Evolutionary conservation across 2,113 vertebrate genomes (phyloP).

Genomic region (Antigone vipio): DNA sequence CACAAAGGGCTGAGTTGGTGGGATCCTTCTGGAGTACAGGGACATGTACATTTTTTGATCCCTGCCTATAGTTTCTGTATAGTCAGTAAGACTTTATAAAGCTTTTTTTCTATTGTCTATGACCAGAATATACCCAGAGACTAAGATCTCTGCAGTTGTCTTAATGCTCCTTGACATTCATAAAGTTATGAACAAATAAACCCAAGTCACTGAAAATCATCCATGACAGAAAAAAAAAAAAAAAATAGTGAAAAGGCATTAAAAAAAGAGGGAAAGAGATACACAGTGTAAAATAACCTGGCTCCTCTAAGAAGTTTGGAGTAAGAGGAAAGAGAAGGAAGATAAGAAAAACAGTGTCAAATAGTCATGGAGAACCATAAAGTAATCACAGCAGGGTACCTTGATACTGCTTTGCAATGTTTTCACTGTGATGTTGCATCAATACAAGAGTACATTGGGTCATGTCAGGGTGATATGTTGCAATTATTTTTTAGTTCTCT

Average conservation of each 20-base stretch:
- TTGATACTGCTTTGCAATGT: not conserved
- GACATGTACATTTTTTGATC: not conserved
- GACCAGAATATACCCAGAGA: not conserved
- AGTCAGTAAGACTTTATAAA: not conserved
- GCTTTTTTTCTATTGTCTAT: not conserved
- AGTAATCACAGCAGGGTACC: not conserved
- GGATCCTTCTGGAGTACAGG: not conserved
- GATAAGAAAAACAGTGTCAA: not conserved
- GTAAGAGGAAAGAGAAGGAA: not conserved
- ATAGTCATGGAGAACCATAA: not conserved
- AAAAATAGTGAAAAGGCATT: not conserved
- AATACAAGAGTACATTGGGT: not conserved
- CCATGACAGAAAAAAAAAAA: not conserved
- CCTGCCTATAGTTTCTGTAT: not conserved
- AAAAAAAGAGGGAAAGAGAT: not conserved
- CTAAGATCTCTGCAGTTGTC: not conserved
- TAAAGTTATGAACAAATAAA: not conserved
- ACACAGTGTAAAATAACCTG: not conserved
- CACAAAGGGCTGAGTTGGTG: not conserved
- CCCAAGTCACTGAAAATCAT: not conserved
- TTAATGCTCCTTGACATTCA: not conserved
- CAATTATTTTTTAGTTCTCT: slow-evolving; percentile 4
- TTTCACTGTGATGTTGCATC: not conserved
- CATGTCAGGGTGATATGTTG: not conserved
- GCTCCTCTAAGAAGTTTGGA: not conserved